These are phyloP conservation scores for Onychomys leucogaster DNA, from an alignment of 2,797 vertebrate species.

Conservation along the genomic window DNA sequence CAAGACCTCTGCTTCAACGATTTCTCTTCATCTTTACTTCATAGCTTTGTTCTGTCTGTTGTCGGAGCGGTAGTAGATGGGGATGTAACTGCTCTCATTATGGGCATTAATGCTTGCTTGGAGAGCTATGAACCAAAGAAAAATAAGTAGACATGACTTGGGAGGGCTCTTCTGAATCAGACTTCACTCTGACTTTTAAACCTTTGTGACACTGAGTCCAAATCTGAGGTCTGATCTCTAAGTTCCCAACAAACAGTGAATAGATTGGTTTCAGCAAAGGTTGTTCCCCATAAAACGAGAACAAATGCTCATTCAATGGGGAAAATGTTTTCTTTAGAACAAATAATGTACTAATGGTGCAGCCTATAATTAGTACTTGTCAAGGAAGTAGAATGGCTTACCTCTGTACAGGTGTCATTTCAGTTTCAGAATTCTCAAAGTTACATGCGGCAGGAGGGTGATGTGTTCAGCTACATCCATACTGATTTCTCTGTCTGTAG, in stretches of 20 bases:
- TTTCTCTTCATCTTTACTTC: neutral
- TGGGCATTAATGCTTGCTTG: neutral
- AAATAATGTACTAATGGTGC: neutral
- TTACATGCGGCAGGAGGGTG: neutral
- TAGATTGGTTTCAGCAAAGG: neutral
- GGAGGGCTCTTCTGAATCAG: neutral
- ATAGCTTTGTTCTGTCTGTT: neutral
- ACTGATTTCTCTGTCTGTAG: neutral
- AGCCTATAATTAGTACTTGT: neutral
- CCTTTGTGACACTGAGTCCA: neutral
- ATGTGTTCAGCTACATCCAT: neutral
- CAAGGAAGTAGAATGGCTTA: neutral
- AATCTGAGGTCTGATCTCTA: neutral
- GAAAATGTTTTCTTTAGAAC: neutral
- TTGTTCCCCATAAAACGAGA: neutral
- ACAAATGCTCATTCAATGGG: neutral
- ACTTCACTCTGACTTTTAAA: neutral
- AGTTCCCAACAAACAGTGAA: neutral
- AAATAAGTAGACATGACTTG: neutral
- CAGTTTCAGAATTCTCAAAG: neutral
- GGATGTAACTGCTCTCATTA: neutral
- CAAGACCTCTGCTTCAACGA: neutral
- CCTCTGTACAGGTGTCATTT: neutral
- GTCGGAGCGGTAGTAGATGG: neutral
- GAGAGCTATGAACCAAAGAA: neutral